Conservation (phyloP, 2,113 vertebrate species). For the Chaetops frenatus region DNA sequence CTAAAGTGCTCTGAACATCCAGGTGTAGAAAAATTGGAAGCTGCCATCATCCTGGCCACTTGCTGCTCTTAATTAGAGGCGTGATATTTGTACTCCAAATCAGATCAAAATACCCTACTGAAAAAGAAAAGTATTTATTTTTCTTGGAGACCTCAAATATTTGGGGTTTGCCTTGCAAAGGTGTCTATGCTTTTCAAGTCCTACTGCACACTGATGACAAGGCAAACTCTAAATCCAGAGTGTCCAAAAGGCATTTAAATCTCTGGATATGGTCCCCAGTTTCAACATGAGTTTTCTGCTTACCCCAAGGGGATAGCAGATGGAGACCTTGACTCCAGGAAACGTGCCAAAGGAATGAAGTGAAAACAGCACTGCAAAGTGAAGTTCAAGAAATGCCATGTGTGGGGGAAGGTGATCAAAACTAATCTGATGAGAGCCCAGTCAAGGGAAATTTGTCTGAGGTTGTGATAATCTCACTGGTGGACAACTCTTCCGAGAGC, state of each 20-base stretch:
- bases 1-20: background rate
- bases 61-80: background rate
- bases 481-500: background rate
- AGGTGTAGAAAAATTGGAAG: background rate
- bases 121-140: background rate
- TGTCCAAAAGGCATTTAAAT: background rate
- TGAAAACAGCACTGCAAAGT: background rate
- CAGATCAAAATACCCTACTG: background rate
- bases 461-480: background rate
- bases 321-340: background rate
- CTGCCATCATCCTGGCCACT: background rate
- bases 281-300: background rate
- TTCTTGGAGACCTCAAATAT: background rate
- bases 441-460: background rate
- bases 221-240: background rate
- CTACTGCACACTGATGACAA: background rate
- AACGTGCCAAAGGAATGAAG: fast-evolving
- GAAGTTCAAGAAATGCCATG: background rate
- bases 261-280: background rate
- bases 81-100: background rate
- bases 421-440: background rate
- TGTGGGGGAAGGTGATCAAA: background rate
- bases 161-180: background rate
- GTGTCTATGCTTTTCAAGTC: background rate
- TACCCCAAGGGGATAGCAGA: background rate